Percentiles rank a stretch among this genome's conserved stretches.
These are phyloP conservation scores for Apis laboriosa DNA, from an alignment of 1,140 invertebrate species.

Conservation along the genomic window DNA sequence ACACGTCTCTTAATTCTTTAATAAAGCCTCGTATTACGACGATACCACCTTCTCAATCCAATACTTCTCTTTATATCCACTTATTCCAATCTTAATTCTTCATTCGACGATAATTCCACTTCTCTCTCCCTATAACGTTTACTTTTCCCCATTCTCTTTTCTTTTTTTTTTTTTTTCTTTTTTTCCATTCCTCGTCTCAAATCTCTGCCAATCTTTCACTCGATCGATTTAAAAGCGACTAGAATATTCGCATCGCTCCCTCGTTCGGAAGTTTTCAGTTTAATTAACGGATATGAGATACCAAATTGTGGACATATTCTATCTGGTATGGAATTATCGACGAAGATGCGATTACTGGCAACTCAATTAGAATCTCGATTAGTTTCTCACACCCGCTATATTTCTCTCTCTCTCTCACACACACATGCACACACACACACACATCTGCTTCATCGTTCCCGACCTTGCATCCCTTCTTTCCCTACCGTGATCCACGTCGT, in stretches of 20 bases:
- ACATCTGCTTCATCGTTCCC: neutral
- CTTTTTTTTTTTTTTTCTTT: too few relatives aligned
- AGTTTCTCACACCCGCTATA: conserved; percentile 40
- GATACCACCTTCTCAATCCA: too few relatives aligned
- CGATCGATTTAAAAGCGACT: conserved; percentile 24
- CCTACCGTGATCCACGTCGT: neutral
- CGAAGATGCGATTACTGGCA: conserved; percentile 48
- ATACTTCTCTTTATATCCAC: too few relatives aligned
- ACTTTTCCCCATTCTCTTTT: too few relatives aligned
- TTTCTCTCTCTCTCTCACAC: neutral
- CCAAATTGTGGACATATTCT: conserved; percentile 55
- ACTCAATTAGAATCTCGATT: conserved; percentile 63
- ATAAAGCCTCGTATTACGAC: too few relatives aligned
- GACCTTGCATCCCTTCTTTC: conserved; percentile 4
- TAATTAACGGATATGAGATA: conserved; percentile 56
- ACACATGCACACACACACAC: too few relatives aligned
- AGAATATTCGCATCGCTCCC: conserved; percentile 19
- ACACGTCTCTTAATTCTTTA: too few relatives aligned
- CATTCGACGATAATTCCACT: too few relatives aligned
- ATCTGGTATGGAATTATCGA: conserved; percentile 49
- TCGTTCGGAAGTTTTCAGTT: conserved; percentile 46
- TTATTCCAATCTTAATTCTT: too few relatives aligned
- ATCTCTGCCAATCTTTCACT: neutral
- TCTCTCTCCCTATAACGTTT: too few relatives aligned
- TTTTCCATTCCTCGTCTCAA: too few relatives aligned